phyloP scores from a whole-genome alignment of 2,113 vertebrate genomes.

The Macheiramphus alcinus region DNA sequence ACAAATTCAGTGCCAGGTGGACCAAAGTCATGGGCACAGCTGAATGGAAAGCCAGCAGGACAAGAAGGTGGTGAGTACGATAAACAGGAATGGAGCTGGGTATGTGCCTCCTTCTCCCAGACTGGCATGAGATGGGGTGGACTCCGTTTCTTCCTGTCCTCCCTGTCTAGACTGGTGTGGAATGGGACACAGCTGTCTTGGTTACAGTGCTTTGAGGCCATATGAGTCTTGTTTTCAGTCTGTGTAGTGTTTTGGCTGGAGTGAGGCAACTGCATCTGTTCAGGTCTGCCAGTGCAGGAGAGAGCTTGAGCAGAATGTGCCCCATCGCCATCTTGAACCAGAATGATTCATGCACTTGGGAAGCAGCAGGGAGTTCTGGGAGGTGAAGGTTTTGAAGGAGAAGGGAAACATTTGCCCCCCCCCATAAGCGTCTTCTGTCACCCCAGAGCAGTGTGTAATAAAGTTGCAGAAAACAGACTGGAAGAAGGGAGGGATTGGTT shows the following conservation, averaged over 20 bases:
- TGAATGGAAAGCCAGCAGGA: constrained; percentile 99
- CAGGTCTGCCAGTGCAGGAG: neutral
- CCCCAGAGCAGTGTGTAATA: neutral
- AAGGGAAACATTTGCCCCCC: neutral
- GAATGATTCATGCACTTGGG: neutral
- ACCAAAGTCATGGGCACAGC: constrained; percentile 99
- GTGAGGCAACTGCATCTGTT: neutral
- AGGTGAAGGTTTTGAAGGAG: neutral
- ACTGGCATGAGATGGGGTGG: neutral
- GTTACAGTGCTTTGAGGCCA: neutral
- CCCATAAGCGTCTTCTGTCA: neutral
- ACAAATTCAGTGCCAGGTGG: constrained; percentile 94
- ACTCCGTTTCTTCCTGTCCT: neutral
- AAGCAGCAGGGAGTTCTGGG: neutral
- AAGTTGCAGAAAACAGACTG: neutral
- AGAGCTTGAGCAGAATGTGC: neutral
- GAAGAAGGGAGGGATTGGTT: neutral
- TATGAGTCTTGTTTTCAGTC: neutral
- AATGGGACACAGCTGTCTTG: neutral
- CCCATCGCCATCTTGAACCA: neutral
- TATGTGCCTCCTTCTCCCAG: neutral
- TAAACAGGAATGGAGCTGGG: neutral
- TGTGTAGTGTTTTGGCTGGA: neutral
- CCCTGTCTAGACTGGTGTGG: neutral
- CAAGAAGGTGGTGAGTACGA: constrained; percentile 89